Evolutionary conservation across 53 echinoderm and acorn worm genomes (phyloP), one percentile per base, ranked within the genome.

Genomic region (Holothuria scabra): DNA sequence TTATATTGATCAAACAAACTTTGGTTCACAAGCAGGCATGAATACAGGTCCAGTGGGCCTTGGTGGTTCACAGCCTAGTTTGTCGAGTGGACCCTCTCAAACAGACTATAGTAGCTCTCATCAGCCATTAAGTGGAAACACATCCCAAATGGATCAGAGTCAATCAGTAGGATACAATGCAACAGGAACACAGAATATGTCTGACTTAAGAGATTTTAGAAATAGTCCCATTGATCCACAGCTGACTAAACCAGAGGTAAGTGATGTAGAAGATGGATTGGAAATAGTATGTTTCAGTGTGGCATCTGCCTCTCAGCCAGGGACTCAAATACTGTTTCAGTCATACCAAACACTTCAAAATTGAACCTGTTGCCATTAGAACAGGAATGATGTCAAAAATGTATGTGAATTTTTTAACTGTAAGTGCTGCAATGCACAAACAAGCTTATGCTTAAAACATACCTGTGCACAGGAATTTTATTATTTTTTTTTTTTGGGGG

Each of bases 221-320:
- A 91, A 87, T 58, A 74, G 90, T 46, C 91, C 91, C 20, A 87
- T 88, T 14, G 94, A 94, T 69, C 38, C 88, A 14, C 94, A 94
- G 83, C 86, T 87, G 18, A 23, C 81, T 64, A 89, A 89, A 31
- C 13, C 84, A 67, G 87, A 92, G 86, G 92, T 92, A 63, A 29
- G 90, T 52, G 24, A 1, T 10, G 10, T 0, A 41, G 41, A 41
- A 8, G 6, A 35, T 35, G 35, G 35, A 6, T 6, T 4, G 6
- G 41, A 41, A 41, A 41, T 41, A 41, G 41, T 2, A 8, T 41
- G 41, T 41, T n/a, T n/a, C n/a, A n/a, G n/a, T n/a, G n/a, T n/a
- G n/a, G n/a, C n/a, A n/a, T n/a, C n/a, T n/a, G n/a, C n/a, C n/a
- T n/a, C n/a, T n/a, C n/a, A n/a, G n/a, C n/a, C n/a, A n/a, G n/a